Evolutionary conservation across 2,888 invertebrate genomes (phyloP).

Genomic region (Stegophylla sp.): DNA sequence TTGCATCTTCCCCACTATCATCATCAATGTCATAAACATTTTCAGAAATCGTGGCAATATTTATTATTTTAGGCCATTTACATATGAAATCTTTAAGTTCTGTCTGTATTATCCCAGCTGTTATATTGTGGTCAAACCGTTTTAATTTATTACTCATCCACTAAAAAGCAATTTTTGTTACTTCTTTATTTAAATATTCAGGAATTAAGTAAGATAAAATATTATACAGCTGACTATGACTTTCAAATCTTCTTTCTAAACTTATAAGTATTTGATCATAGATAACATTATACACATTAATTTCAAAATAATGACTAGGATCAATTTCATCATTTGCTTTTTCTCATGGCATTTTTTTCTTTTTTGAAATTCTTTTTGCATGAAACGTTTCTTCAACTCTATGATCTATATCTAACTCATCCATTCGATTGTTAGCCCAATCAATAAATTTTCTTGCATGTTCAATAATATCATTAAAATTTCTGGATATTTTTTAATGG

Average conservation of each 20-base stretch:
- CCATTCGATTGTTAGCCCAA: neutral
- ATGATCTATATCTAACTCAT: neutral
- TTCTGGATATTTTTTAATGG: neutral
- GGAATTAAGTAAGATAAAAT: neutral
- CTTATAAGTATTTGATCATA: neutral
- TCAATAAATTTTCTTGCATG: neutral
- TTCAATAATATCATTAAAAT: neutral
- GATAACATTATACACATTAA: constrained; percentile 1
- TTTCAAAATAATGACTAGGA: neutral
- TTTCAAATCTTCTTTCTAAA: neutral
- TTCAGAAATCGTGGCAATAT: neutral
- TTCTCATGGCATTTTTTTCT: neutral
- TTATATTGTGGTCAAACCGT: neutral
- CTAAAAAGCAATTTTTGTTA: neutral
- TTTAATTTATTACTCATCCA: neutral
- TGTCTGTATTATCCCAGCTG: neutral
- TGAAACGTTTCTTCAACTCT: neutral
- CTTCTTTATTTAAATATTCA: neutral
- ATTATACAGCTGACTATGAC: neutral
- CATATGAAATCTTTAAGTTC: constrained; percentile 4
- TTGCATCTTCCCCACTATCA: neutral
- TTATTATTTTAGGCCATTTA: constrained; percentile 5
- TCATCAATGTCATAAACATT: neutral
- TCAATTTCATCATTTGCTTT: neutral
- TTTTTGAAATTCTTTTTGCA: neutral